Base-by-base conservation (phyloP, 2,888 invertebrate species). In the Erpobdella octoculata region DNA sequence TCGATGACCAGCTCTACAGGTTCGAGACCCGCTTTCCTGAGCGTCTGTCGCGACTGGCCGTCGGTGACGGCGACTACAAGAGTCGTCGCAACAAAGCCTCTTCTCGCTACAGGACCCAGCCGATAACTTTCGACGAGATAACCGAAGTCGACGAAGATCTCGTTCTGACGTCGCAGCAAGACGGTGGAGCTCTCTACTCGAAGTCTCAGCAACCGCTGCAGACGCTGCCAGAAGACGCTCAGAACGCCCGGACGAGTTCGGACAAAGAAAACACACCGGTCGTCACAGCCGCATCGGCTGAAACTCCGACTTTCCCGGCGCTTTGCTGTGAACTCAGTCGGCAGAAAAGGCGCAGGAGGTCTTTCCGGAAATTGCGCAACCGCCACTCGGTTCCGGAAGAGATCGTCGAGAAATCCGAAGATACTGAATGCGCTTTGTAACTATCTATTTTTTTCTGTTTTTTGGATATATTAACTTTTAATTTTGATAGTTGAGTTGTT, bases 71-170 rank as follows among this genome's bases (percentile, higher is more conserved):
- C 58, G 78, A 77, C 72, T 77, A 80, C 0, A 58, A 38, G 9
- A 8, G 71, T 8, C 31, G 37, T 62, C 28, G 62, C n/a, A 80
- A 81, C 58, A 84, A 85, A 59, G 80, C 81, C 53, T 75, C 84
- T 76, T 77, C 82, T 3, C 83, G 89, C 64, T 88, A 87, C 79
- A 86, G 88, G 77, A 89, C 89, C 41, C 88, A 88, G 80, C 89
- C 89, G 1, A 88, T 90, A 76, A 90, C 90, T 61, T 90, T 90
- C 82, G 88, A 89, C 53, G 90, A 90, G 84, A 90, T 90, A 76
- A 84, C 89, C 87, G 89, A 89, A 83, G 89, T 89, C 25, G 75
- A 75, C 70, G 75, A 75, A 62, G 75, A 75, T n/a, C n/a, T 68
- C 15, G 78, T 81, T 28, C 36, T 31, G 21, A 8, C 58, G 15